phyloP scores from a whole-genome alignment of 1,140 invertebrate species.

The Bradysia coprophila region DNA sequence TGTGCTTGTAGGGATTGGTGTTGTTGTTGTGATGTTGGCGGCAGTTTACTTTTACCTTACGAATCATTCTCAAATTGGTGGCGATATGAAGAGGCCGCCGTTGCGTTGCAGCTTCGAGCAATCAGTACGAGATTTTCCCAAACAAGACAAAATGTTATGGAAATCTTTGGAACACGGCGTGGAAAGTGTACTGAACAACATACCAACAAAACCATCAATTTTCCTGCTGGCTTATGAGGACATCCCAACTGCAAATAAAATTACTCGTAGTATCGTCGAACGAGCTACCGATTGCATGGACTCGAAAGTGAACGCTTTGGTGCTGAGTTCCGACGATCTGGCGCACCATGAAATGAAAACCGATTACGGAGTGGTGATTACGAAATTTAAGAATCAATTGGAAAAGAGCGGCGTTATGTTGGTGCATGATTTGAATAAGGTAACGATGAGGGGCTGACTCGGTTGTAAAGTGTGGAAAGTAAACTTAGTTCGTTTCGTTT shows the following conservation, averaged over 20 bases:
- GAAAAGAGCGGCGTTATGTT: constrained; percentile 9
- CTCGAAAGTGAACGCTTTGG: neutral
- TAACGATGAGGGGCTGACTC: too few species aligned
- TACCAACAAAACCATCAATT: neutral
- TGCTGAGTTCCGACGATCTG: constrained; percentile 2
- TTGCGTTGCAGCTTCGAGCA: neutral
- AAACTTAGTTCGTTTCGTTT: too few species aligned
- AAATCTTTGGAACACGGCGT: neutral
- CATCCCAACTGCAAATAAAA: neutral
- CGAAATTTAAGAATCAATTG: constrained; percentile 6
- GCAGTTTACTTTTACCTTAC: too few species aligned
- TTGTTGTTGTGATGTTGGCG: too few species aligned
- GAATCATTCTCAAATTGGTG: too few species aligned
- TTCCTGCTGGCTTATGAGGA: neutral
- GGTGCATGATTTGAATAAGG: constrained; percentile 14
- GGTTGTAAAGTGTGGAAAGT: too few species aligned
- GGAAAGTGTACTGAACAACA: neutral
- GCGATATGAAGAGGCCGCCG: too few species aligned
- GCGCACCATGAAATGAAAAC: constrained; percentile 6
- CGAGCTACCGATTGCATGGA: neutral
- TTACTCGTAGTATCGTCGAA: neutral
- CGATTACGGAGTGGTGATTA: constrained; percentile 16
- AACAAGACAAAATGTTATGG: neutral
- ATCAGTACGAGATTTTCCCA: neutral
- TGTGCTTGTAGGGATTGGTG: too few species aligned